Evolutionary conservation across 2,113 vertebrate species (phyloP), one percentile per base, ranked within the genome.

Genomic region (Psittacara wagleri): DNA sequence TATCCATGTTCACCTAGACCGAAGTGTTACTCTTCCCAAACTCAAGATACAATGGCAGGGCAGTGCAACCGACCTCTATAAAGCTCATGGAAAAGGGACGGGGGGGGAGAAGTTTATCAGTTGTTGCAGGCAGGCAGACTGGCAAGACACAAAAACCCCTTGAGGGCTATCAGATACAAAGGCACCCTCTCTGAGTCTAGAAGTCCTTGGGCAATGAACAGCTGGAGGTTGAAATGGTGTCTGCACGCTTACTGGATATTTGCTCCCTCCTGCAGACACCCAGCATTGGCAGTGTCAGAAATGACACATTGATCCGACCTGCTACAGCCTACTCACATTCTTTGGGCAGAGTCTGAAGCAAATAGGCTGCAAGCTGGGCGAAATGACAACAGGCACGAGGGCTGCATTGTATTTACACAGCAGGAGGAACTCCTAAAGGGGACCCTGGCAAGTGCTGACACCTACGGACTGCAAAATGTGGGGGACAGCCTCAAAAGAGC

Each of bases 1-100:
- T 1, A 24, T 10, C 67, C 62, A 37, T 52, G 43, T 55, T 64
- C 64, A 29, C 29, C 28, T 15, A 13, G 28, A 31, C 22, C 5
- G 2, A 43, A 4, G 6, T 5, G 1, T 7, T 22, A 17, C 82
- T 41, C 49, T 57, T 59, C 52, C 63, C 67, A 37, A 7, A 59
- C 52, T 44, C 31, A 1, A 41, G 55, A 48, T 1, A 18, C 2
- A 24, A 10, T 0, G 0, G 13, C 0, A 4, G 57, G 73, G 68
- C 11, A 9, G 41, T 0, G 17, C 52, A 7, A 48, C 31, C 2
- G 4, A 11, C 68, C 8, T 10, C 16, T 0, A 12, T 28, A 55
- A n/a, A 67, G n/a, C 80, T 67, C 35, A 10, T 0, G 24, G 84
- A 25, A 52, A 62, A 59, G 46, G 49, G 41, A 15, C 1, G 9